Percentiles rank a stretch among this genome's conserved stretches.
These are phyloP conservation scores for Muscicapa comitata DNA, from an alignment of 2,797 vertebrate genomes.

Conservation along the genomic window DNA sequence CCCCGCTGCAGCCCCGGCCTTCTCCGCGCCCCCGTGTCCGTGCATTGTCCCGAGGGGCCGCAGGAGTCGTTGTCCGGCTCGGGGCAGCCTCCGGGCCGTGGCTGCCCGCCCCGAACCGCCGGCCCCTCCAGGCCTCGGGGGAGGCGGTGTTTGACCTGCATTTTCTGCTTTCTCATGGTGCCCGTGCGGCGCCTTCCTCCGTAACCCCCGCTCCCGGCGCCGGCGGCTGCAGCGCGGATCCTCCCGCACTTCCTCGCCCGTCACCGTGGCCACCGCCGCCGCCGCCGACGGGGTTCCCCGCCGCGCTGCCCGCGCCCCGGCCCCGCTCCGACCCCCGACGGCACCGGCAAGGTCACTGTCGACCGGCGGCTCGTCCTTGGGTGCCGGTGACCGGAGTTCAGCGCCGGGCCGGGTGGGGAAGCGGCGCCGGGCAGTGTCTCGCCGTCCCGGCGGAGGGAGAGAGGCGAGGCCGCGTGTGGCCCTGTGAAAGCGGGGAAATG, in stretches of 20 bases:
- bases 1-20: neutral
- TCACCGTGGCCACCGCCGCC: neutral
- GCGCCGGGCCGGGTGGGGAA: neutral
- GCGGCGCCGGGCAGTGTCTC: neutral
- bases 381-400: neutral
- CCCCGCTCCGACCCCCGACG: neutral
- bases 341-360: constrained; percentile 67
- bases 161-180: constrained; percentile 82
- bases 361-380: constrained; percentile 10
- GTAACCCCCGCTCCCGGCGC: neutral
- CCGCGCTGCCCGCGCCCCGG: neutral
- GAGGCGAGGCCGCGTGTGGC: neutral
- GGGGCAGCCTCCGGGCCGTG: neutral
- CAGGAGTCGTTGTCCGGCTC: neutral
- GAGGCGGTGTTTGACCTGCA: constrained; percentile 72
- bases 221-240: constrained; percentile 27
- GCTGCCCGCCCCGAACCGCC: neutral
- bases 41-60: neutral
- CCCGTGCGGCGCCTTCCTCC: constrained; percentile 29
- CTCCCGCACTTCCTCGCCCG: constrained; percentile 5
- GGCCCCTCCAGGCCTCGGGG: constrained; percentile 22
- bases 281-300: neutral
- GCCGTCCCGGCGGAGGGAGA: neutral
- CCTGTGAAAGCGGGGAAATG: neutral
- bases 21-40: neutral